Evolutionary conservation across 2,888 invertebrate genomes (phyloP), one percentile per base, ranked within the genome.

Genomic region (Parthenolecanium corni): DNA sequence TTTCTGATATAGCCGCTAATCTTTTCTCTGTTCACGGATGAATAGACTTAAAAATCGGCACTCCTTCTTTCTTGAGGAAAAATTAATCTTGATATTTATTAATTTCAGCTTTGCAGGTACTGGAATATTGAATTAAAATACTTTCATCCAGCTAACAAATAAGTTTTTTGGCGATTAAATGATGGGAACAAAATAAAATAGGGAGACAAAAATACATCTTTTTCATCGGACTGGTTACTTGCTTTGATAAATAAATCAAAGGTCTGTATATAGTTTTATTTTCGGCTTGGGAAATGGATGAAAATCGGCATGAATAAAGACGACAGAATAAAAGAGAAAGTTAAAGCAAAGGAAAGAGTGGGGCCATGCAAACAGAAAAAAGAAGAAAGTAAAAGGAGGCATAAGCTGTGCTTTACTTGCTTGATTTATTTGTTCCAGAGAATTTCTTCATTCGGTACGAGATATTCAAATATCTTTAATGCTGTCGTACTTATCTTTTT

Each of bases 401-500:
- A 56, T 56, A 56, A 56, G 56, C 56, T 56, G 44, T 44, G 56
- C 42, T 56, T 56, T 56, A 56, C 44, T 56, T 31, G 4, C 56
- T 56, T 56, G 56, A 56, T 56, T 56, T 56, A 56, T 56, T 56
- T 56, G 56, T 56, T 56, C 56, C 56, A 46, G 56, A 56, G 56
- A 56, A 56, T 56, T 56, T 56, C 56, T 56, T 42, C 24, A 56
- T 56, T 56, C 56, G 25, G 44, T 42, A 56, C 56, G 56, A 56
- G 44, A 56, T 56, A 56, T 56, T 56, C 56, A 56, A 56, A 56
- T 56, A 56, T 44, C 42, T 42, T 56, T 56, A 56, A 56, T 56
- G 44, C 56, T 44, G 42, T 46, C 56, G 44, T 56, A 56, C 56
- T 56, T 56, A 56, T 56, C 56, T 56, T 56, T 56, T 56, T 56